Conservation (phyloP, 30 jellyfish, hydroid and myxozoan species). For the Aurelia aurita complex sp. Pacific region DNA sequence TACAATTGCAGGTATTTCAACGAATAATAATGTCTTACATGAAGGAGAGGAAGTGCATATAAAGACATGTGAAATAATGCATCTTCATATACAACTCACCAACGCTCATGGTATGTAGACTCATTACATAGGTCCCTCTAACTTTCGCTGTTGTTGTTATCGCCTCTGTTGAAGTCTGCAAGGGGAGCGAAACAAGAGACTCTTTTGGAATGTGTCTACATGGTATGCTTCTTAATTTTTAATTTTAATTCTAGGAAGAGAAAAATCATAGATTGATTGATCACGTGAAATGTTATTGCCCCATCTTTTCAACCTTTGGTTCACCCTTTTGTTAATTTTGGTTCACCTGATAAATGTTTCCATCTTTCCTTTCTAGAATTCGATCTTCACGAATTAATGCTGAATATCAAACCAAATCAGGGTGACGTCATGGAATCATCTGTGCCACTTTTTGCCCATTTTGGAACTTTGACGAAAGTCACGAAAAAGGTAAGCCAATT, state of each 20-base stretch:
- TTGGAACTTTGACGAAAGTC: constrained; percentile 63
- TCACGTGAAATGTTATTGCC: too few species aligned
- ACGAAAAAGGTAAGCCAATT: constrained; percentile 47
- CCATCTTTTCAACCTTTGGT: too few species aligned
- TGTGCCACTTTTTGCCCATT: constrained; percentile 32
- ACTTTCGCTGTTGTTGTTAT: too few species aligned
- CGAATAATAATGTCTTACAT: constrained; percentile 19
- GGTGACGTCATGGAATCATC: constrained; percentile 29
- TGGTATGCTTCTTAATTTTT: constrained; percentile 40
- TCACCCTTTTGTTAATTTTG: too few species aligned
- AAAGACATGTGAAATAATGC: constrained; percentile 43
- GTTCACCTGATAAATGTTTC: too few species aligned
- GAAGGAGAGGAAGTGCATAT: constrained; percentile 60
- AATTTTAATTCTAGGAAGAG: too few species aligned
- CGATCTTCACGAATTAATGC: constrained; percentile 56
- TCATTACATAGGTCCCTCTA: too few species aligned
- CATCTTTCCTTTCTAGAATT: constrained; percentile 16
- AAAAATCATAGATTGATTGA: too few species aligned
- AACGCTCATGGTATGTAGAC: constrained; percentile 72
- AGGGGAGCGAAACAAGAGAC: too few species aligned
- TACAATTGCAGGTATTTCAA: constrained; percentile 34
- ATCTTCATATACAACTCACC: constrained; percentile 54
- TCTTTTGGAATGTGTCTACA: background rate
- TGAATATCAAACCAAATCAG: constrained; percentile 62
- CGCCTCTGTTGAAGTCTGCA: background rate